These are phyloP conservation scores for Tychaedon coryphoeus DNA, from an alignment of 2,113 vertebrate species.

Conservation along the genomic window DNA sequence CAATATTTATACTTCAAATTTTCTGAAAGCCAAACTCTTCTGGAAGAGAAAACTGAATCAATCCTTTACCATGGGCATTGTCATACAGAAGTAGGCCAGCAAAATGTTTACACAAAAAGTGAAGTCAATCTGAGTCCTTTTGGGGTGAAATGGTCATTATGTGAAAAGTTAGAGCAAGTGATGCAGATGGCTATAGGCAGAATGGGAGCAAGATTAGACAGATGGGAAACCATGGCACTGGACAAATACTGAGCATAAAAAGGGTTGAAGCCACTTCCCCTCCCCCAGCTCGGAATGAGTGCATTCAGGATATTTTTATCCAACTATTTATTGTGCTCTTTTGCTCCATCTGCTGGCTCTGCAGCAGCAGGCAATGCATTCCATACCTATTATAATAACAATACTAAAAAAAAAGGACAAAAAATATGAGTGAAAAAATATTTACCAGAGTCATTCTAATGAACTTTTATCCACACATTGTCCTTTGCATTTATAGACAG, in stretches of 20 bases:
- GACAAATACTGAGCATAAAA: background rate
- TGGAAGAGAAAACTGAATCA: background rate
- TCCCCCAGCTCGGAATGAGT: background rate
- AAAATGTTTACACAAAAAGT: background rate
- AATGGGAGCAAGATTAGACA: background rate
- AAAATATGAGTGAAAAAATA: background rate
- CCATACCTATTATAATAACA: background rate
- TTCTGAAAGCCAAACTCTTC: background rate
- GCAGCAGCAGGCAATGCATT: background rate
- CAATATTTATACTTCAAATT: background rate
- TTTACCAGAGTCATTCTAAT: background rate
- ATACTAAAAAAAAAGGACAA: background rate
- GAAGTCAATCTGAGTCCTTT: background rate
- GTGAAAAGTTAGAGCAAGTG: background rate
- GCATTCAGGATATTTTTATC: background rate
- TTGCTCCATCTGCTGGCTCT: slow-evolving; percentile 59
- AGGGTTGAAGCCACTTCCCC: background rate
- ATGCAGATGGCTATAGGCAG: background rate
- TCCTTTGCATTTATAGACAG: background rate
- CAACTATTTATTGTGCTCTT: slow-evolving; percentile 13
- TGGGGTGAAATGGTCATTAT: background rate
- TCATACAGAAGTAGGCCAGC: background rate
- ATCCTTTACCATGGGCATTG: background rate
- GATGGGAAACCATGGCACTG: background rate
- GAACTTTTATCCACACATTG: background rate